These are phyloP conservation scores for Apostichopus japonicus DNA, from an alignment of 35 echinoderm and acorn worm species.

Conservation along the genomic window DNA sequence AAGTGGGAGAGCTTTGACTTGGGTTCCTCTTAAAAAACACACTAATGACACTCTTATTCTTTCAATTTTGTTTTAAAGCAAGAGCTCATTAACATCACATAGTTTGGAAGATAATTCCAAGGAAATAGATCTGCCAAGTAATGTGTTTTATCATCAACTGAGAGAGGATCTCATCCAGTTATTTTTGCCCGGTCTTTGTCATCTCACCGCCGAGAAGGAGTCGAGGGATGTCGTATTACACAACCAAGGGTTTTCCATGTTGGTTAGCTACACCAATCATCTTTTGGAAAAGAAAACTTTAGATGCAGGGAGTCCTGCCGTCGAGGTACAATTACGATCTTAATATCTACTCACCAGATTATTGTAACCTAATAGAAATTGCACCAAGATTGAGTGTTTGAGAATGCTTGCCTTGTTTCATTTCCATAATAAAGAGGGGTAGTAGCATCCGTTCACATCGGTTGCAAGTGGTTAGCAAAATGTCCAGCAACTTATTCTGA, in stretches of 20 bases:
- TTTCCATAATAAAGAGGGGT: too few species aligned
- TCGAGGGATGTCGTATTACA: slow-evolving; percentile 65
- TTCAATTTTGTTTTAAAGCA: not conserved
- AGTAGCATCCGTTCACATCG: too few species aligned
- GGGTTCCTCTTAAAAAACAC: too few species aligned
- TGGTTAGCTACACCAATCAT: slow-evolving; percentile 34
- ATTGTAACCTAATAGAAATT: too few species aligned
- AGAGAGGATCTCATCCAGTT: slow-evolving; percentile 82
- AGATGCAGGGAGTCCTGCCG: not conserved
- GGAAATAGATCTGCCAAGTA: not conserved
- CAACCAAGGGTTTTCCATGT: slow-evolving; percentile 65
- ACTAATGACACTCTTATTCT: too few species aligned
- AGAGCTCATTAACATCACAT: not conserved
- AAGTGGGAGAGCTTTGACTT: too few species aligned
- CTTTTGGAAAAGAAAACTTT: not conserved
- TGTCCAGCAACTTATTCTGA: too few species aligned
- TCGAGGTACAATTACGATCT: not conserved
- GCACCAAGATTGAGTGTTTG: too few species aligned
- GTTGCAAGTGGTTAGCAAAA: too few species aligned
- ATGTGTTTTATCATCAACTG: slow-evolving; percentile 20
- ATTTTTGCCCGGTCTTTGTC: slow-evolving; percentile 87
- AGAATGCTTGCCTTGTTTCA: too few species aligned
- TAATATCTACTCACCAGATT: too few species aligned
- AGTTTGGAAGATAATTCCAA: not conserved
- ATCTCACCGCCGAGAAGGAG: slow-evolving; percentile 79